A percentile compares a stretch with the other conserved stretches of the same genome.
phyloP scores from a whole-genome alignment of 2,797 vertebrate genomes.

The Characodon lateralis region DNA sequence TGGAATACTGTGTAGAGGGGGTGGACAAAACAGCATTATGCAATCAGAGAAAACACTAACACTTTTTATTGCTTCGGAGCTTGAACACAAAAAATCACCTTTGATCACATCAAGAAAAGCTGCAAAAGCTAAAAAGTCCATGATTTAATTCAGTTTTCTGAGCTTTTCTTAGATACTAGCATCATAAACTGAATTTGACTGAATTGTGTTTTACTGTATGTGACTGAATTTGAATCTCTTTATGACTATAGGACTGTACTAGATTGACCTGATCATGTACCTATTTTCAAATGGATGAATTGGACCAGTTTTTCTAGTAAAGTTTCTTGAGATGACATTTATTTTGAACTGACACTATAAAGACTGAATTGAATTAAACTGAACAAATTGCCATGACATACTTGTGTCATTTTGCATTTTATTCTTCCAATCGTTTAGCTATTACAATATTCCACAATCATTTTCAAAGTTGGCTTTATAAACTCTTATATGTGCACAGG shows the following conservation, averaged over 20 bases:
- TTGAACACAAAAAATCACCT: constrained; percentile 21
- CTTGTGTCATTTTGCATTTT: constrained; percentile 1
- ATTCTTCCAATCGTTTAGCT: background rate
- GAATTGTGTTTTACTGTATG: background rate
- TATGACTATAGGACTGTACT: background rate
- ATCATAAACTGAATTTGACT: background rate
- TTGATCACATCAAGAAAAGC: constrained; percentile 11
- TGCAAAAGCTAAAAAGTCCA: background rate
- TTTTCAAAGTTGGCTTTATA: background rate
- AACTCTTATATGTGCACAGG: background rate
- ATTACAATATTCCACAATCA: background rate
- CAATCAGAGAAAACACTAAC: constrained; percentile 60
- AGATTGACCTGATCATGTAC: background rate
- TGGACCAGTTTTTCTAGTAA: background rate
- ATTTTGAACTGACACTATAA: background rate
- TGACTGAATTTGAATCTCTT: background rate
- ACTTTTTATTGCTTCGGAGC: constrained; percentile 31
- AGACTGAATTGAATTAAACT: background rate
- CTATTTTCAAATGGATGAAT: background rate
- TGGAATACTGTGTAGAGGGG: constrained; percentile 49
- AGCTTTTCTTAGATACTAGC: background rate
- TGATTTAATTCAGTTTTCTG: background rate
- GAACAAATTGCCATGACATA: background rate
- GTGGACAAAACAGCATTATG: constrained; percentile 66
- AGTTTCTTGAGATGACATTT: background rate